Percentiles rank a stretch among this genome's conserved stretches.
phyloP scores from a whole-genome alignment of 2,797 vertebrate species.

The Neosalanx taihuensis region DNA sequence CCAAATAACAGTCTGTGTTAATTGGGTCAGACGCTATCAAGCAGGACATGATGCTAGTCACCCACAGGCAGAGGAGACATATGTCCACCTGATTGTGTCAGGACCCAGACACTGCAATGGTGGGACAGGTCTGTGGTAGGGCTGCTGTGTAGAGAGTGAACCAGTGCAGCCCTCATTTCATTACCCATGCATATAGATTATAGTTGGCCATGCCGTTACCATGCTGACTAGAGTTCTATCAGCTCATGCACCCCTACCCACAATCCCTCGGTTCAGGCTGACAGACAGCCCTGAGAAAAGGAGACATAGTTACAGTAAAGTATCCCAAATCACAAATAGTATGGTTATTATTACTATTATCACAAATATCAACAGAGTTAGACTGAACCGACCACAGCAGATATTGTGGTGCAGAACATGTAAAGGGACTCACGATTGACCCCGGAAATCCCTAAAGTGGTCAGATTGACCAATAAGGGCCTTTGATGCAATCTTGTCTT shows the following conservation, averaged over 20 bases:
- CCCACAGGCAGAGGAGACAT: too few relatives aligned
- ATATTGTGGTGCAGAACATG: slow-evolving; percentile 11
- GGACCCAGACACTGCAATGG: neutral
- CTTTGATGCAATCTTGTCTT: neutral
- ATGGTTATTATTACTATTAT: slow-evolving; percentile 5
- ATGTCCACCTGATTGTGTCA: neutral
- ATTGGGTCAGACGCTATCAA: neutral
- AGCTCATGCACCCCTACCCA: slow-evolving; percentile 42
- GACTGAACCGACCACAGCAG: slow-evolving; percentile 17
- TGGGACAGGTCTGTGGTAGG: neutral
- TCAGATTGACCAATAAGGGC: neutral
- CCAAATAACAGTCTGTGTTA: slow-evolving; percentile 8
- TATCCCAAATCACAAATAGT: slow-evolving; percentile 12
- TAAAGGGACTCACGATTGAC: neutral
- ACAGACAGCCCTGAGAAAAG: slow-evolving; percentile 6
- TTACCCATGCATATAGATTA: slow-evolving; percentile 43
- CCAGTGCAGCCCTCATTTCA: slow-evolving; percentile 43
- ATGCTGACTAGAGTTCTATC: slow-evolving; percentile 40
- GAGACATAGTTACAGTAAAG: slow-evolving; percentile 2
- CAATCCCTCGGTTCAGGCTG: slow-evolving; percentile 23
- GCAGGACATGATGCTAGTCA: neutral
- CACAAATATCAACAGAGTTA: slow-evolving; percentile 28
- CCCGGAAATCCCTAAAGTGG: slow-evolving; percentile 3
- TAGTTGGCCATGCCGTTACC: slow-evolving; percentile 42
- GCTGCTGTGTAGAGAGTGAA: slow-evolving; percentile 17